A percentile compares a stretch with the other conserved stretches of the same genome.
phyloP scores from a whole-genome alignment of 2,888 invertebrate species.

The Criorhina ranunculi region DNA sequence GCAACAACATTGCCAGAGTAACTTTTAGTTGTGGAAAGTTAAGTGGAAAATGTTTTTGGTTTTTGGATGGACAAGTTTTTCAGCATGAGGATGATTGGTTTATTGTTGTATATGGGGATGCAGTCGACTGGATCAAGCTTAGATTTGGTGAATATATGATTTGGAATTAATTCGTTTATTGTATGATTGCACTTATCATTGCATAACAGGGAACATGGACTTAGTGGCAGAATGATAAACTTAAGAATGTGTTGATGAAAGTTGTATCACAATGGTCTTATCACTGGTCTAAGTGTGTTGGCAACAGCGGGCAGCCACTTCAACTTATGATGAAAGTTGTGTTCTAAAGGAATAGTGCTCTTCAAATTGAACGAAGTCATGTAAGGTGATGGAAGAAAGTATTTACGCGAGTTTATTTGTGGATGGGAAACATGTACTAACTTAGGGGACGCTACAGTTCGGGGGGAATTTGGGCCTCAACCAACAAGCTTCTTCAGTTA shows the following conservation, averaged over 20 bases:
- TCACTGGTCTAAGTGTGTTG: no score
- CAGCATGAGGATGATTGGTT: background rate
- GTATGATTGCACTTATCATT: constrained; percentile 42
- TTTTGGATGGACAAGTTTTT: constrained; percentile 54
- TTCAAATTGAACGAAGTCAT: no score
- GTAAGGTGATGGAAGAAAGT: no score
- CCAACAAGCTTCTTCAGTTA: no score
- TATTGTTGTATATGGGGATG: background rate
- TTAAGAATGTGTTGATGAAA: background rate
- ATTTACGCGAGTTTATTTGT: no score
- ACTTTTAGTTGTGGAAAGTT: constrained; percentile 49
- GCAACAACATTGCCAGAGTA: constrained; percentile 13
- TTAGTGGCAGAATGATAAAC: constrained; percentile 4
- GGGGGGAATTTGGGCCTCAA: no score
- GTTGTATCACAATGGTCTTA: no score
- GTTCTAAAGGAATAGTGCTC: no score
- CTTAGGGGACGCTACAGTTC: no score
- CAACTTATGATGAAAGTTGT: no score
- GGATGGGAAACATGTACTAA: no score
- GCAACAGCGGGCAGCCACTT: no score
- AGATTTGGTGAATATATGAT: constrained; percentile 49
- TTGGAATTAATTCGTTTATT: constrained; percentile 55
- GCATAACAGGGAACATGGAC: constrained; percentile 2
- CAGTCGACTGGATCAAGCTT: constrained; percentile 36
- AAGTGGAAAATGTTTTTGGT: constrained; percentile 57